These are phyloP conservation scores for Chironomus striatipennis DNA, from an alignment of 1,140 invertebrate genomes.

Conservation along the genomic window DNA sequence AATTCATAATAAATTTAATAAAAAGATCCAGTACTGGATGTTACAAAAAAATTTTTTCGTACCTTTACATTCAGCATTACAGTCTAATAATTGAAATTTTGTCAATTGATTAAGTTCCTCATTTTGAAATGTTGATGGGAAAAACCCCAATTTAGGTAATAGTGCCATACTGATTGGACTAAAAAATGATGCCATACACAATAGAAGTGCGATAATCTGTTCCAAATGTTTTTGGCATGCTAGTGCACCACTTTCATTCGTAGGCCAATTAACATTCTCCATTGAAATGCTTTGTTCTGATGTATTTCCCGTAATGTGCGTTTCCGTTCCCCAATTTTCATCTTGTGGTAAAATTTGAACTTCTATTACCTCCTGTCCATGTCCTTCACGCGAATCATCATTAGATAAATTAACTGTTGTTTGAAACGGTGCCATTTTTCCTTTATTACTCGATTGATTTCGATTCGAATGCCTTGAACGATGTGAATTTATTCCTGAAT, in stretches of 20 bases:
- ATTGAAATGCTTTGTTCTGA: constrained; percentile 90
- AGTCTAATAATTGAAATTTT: constrained; percentile 49
- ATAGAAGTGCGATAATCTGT: constrained; percentile 61
- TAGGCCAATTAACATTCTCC: constrained; percentile 78
- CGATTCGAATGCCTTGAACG: constrained; percentile 37
- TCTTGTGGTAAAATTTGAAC: constrained; percentile 91
- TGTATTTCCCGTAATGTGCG: constrained; percentile 92
- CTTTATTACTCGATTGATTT: constrained; percentile 30
- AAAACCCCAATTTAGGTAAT: constrained; percentile 79
- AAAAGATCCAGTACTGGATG: constrained; percentile 46
- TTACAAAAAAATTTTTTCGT: constrained; percentile 51
- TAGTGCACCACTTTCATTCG: constrained; percentile 55
- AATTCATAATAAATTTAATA: not conserved
- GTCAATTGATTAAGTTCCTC: constrained; percentile 45
- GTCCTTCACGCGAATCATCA: constrained; percentile 48
- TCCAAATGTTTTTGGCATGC: constrained; percentile 71
- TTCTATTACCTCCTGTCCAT: constrained; percentile 76
- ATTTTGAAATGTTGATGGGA: constrained; percentile 48
- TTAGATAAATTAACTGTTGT: constrained; percentile 68
- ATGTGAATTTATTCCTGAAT: constrained; percentile 26
- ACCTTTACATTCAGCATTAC: constrained; percentile 61
- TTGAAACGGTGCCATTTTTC: constrained; percentile 63
- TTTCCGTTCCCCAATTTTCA: constrained; percentile 97
- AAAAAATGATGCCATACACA: constrained; percentile 75
- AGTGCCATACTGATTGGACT: constrained; percentile 92